Evolutionary conservation across 1,140 invertebrate genomes (phyloP).

Genomic region (Reticulitermes speratus): DNA sequence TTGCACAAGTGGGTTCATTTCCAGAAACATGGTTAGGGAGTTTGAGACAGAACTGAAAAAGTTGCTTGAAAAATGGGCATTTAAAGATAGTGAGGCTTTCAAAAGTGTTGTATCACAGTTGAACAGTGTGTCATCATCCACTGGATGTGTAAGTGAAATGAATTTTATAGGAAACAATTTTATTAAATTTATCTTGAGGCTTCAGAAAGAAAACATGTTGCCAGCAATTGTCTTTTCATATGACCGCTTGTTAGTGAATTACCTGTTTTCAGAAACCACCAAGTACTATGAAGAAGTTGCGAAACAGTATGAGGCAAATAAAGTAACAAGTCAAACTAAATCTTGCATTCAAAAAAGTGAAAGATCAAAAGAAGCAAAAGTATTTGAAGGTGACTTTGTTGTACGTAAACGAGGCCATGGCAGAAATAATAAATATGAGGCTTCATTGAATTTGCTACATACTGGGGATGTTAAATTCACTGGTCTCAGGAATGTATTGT

Average conservation of each 20-base stretch:
- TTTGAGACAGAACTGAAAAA: constrained; percentile 33
- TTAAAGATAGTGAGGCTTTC: not conserved
- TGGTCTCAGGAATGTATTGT: constrained; percentile 24
- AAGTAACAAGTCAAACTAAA: no score
- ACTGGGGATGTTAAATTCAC: not conserved
- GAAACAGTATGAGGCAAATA: no score
- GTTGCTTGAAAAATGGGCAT: not conserved
- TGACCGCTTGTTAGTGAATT: no score
- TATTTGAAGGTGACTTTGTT: no score
- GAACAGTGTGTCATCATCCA: not conserved
- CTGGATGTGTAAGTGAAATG: not conserved
- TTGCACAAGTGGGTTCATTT: constrained; percentile 34
- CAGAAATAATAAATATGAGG: not conserved
- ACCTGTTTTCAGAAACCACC: no score
- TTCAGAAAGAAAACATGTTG: constrained; percentile 36
- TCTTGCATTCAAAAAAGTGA: no score
- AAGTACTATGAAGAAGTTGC: no score
- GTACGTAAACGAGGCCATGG: no score
- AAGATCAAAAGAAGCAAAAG: no score
- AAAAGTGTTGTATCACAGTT: not conserved
- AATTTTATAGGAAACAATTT: not conserved
- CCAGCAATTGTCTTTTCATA: constrained; percentile 38
- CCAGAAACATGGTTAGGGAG: constrained; percentile 30
- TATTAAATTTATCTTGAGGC: constrained; percentile 27
- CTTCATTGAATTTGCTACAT: not conserved